These are phyloP conservation scores for Smittia sp. DNA, from an alignment of 2,888 invertebrate genomes.

Conservation along the genomic window DNA sequence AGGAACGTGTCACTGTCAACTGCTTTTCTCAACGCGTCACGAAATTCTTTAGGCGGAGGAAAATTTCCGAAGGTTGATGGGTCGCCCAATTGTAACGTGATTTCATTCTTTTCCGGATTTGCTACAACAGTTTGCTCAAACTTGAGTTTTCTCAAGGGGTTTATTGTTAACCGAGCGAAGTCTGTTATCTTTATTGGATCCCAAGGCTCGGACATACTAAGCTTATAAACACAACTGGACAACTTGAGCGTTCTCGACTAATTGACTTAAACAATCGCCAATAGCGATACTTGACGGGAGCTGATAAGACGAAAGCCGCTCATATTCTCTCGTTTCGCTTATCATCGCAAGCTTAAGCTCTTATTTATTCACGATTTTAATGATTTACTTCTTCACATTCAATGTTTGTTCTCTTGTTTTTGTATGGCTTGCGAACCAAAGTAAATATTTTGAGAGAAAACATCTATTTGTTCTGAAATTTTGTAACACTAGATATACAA, in stretches of 20 bases:
- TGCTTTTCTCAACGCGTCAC: slow-evolving; percentile 74
- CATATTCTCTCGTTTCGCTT: too few species aligned
- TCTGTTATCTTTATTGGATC: neutral
- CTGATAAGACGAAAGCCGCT: too few species aligned
- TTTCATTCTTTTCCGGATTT: neutral
- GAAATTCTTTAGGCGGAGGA: slow-evolving; percentile 43
- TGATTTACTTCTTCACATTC: too few species aligned
- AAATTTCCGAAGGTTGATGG: slow-evolving; percentile 29
- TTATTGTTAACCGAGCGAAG: neutral
- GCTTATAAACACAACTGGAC: neutral
- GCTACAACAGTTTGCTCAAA: slow-evolving; percentile 2
- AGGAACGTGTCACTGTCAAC: slow-evolving; percentile 71
- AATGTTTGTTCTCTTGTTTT: too few species aligned
- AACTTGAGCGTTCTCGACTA: neutral
- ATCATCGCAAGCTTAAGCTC: too few species aligned
- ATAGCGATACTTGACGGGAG: neutral
- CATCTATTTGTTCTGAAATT: too few species aligned
- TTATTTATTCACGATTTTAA: too few species aligned
- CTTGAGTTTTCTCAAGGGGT: neutral
- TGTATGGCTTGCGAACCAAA: too few species aligned
- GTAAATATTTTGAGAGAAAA: too few species aligned
- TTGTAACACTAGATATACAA: too few species aligned
- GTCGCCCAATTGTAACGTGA: slow-evolving; percentile 31
- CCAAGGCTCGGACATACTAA: neutral
- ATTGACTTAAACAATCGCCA: neutral